Percentiles rank a stretch among this genome's conserved stretches.
Evolutionary conservation across 2,113 vertebrate species (phyloP).

Genomic region (Varanus komodoensis): DNA sequence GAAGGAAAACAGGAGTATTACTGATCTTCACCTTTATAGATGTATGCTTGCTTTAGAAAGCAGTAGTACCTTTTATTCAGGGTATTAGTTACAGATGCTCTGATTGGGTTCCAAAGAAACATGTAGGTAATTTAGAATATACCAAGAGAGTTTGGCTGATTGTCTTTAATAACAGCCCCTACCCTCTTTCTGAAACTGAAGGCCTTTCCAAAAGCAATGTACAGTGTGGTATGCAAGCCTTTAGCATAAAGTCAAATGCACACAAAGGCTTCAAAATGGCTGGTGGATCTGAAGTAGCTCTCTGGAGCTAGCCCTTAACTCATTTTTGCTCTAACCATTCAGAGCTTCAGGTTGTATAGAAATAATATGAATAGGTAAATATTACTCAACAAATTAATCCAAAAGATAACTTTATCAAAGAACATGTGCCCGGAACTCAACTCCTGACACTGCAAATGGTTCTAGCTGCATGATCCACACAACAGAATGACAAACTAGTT

Average conservation of each 20-base stretch:
- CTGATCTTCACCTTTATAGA: background rate
- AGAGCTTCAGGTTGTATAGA: too few relatives aligned
- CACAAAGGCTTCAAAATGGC: too few relatives aligned
- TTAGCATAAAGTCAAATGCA: too few relatives aligned
- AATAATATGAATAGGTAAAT: too few relatives aligned
- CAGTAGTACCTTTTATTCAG: background rate
- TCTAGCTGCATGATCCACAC: background rate
- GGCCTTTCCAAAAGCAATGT: background rate
- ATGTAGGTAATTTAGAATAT: too few relatives aligned
- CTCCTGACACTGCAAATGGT: background rate
- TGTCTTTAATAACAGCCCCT: background rate
- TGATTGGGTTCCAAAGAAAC: background rate
- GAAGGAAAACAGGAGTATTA: accelerated
- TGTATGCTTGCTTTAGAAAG: background rate
- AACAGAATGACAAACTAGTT: constrained; percentile 5
- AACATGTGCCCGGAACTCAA: background rate
- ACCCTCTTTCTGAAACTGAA: background rate
- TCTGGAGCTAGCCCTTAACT: background rate
- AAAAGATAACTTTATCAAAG: background rate
- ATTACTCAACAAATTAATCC: background rate
- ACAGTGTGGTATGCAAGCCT: background rate
- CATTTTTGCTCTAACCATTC: background rate
- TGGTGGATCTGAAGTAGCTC: background rate
- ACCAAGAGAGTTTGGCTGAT: background rate
- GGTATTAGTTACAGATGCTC: background rate